Percentiles rank a stretch among this genome's conserved stretches.
phyloP scores from a whole-genome alignment of 2,888 invertebrate genomes.

The Diaperis boleti region DNA sequence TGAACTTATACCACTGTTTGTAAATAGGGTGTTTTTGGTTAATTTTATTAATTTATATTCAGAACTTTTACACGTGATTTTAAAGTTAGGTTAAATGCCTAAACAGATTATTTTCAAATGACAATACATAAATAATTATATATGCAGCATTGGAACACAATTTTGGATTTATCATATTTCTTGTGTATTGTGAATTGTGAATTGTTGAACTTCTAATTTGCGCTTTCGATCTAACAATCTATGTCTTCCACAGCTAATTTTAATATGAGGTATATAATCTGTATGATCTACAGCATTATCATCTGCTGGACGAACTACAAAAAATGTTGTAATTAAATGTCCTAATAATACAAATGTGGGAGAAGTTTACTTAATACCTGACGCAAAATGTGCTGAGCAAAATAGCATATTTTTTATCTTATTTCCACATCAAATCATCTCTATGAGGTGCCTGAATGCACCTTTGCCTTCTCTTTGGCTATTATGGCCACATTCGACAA shows the following conservation, averaged over 20 bases:
- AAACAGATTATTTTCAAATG: no score
- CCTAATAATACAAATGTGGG: background rate
- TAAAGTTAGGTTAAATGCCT: no score
- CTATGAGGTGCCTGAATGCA: background rate
- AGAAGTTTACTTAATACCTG: background rate
- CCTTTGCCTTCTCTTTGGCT: background rate
- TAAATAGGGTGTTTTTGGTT: no score
- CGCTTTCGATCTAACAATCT: background rate
- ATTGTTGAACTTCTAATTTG: background rate
- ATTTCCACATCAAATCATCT: background rate
- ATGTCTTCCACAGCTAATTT: background rate
- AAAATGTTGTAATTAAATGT: no score
- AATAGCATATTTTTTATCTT: slow-evolving; percentile 1
- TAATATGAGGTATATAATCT: background rate
- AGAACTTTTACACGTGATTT: no score
- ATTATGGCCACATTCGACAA: slow-evolving; percentile 1
- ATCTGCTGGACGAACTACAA: background rate
- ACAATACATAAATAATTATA: no score
- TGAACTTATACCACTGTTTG: no score
- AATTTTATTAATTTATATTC: no score
- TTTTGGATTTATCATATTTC: no score
- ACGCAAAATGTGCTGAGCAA: background rate
- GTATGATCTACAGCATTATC: background rate
- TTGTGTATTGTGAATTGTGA: no score
- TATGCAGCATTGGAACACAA: no score